phyloP scores from a whole-genome alignment of 2,888 invertebrate species.

The Stenotaenia linearis region DNA sequence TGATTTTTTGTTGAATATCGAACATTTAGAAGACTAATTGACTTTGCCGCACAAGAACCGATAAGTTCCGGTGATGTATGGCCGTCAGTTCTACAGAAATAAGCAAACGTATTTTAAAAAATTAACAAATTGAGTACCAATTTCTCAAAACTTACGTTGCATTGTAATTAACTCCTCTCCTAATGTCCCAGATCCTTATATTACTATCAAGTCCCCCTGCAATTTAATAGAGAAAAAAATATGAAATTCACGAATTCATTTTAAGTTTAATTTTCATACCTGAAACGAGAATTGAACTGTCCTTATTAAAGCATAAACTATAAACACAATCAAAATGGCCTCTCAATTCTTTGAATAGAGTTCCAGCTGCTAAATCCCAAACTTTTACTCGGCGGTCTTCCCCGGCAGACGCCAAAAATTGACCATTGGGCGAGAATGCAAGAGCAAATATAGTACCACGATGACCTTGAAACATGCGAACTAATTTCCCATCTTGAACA shows the following conservation, averaged over 20 bases:
- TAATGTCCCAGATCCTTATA: slow-evolving; percentile 60
- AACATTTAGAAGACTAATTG: slow-evolving; percentile 29
- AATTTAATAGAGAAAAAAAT: not conserved
- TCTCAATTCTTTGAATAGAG: slow-evolving; percentile 58
- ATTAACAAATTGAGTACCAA: not conserved
- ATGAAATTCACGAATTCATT: not conserved
- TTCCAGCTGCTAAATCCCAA: slow-evolving; percentile 66
- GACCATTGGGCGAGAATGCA: slow-evolving; percentile 78
- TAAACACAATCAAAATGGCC: slow-evolving; percentile 61
- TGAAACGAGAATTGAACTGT: slow-evolving; percentile 60
- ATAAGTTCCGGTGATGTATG: slow-evolving; percentile 36
- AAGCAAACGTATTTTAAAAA: not conserved
- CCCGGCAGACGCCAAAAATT: slow-evolving; percentile 75
- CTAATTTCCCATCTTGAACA: slow-evolving; percentile 69
- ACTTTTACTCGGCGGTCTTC: slow-evolving; percentile 65
- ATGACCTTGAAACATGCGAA: slow-evolving; percentile 56
- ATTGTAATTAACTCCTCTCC: slow-evolving; percentile 29
- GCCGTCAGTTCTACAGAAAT: slow-evolving; percentile 28
- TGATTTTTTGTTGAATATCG: slow-evolving; percentile 34
- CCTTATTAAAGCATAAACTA: slow-evolving; percentile 58
- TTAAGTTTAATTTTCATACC: slow-evolving; percentile 44
- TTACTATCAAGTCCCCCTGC: slow-evolving; percentile 56
- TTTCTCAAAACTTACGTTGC: slow-evolving; percentile 31
- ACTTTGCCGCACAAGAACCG: slow-evolving; percentile 32
- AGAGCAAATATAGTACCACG: slow-evolving; percentile 67